Conservation (phyloP, 2,113 vertebrate species). For the Cochlearius cochlearius region DNA sequence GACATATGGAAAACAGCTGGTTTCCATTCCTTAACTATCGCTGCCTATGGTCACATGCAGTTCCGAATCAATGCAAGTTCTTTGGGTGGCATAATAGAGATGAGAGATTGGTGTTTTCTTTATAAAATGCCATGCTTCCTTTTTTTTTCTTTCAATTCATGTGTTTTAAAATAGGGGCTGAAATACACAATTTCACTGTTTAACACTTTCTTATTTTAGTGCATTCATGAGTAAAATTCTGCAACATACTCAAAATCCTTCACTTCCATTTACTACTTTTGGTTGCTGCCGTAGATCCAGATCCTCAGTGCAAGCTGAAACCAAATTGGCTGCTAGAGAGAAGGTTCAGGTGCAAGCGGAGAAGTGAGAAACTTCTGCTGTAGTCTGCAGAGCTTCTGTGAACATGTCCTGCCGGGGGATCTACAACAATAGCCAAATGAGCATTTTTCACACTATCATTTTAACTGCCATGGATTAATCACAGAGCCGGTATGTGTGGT, state of each 20-base stretch:
- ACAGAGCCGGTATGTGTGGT: too few species aligned
- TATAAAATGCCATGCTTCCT: background rate
- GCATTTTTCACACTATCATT: background rate
- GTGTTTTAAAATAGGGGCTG: background rate
- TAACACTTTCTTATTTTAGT: background rate
- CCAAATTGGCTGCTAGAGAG: background rate
- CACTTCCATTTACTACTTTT: background rate
- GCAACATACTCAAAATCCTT: background rate
- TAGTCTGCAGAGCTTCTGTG: background rate
- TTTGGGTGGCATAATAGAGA: background rate
- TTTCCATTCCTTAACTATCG: background rate
- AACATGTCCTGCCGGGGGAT: rapidly evolving
- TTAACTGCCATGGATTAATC: background rate
- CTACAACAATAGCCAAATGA: background rate
- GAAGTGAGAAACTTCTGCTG: background rate
- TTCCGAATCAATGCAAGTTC: background rate
- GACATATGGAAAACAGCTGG: background rate
- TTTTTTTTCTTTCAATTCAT: background rate
- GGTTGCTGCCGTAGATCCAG: background rate
- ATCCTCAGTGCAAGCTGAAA: background rate
- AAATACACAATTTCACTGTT: background rate
- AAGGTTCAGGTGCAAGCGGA: background rate
- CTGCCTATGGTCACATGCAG: background rate
- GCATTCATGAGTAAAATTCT: background rate
- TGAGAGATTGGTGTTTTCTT: background rate